Evolutionary conservation across 2,797 vertebrate species (phyloP).

Genomic region (Chelon labrosus): DNA sequence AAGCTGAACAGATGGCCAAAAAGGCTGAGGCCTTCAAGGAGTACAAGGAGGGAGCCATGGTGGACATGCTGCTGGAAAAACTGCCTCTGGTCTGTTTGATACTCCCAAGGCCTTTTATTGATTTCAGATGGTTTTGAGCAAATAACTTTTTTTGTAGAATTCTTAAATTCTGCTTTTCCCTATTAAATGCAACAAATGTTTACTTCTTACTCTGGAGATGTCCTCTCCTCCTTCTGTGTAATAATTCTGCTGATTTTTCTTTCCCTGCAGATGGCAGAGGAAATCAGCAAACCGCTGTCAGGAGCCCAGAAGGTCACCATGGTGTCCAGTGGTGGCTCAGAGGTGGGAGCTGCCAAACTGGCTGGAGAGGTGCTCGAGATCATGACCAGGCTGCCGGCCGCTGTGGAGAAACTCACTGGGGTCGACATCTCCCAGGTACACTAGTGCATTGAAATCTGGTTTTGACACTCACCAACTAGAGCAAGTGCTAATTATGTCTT

Average conservation of each 20-base stretch:
- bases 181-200: background rate
- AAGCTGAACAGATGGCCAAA: constrained; percentile 94
- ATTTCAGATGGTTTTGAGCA: too few species aligned
- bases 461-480: background rate
- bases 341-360: constrained; percentile 91
- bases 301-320: constrained; percentile 89
- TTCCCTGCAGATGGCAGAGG: constrained; percentile 88
- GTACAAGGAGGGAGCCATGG: constrained; percentile 93
- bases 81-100: constrained; percentile 88
- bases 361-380: constrained; percentile 93
- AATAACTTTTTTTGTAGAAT: too few species aligned
- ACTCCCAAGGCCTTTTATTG: too few species aligned
- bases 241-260: background rate
- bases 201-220: background rate
- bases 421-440: constrained; percentile 89
- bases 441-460: too few species aligned
- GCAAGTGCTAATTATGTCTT: background rate
- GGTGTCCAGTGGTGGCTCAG: constrained; percentile 89
- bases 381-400: constrained; percentile 86
- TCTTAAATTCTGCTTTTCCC: background rate
- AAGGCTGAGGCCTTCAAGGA: constrained; percentile 93
- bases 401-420: constrained; percentile 92
- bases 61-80: constrained; percentile 95
- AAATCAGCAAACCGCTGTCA: constrained; percentile 90
- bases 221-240: background rate